Base-by-base conservation (phyloP, 2,888 invertebrate species). In the Sminthurinus aureus region DNA sequence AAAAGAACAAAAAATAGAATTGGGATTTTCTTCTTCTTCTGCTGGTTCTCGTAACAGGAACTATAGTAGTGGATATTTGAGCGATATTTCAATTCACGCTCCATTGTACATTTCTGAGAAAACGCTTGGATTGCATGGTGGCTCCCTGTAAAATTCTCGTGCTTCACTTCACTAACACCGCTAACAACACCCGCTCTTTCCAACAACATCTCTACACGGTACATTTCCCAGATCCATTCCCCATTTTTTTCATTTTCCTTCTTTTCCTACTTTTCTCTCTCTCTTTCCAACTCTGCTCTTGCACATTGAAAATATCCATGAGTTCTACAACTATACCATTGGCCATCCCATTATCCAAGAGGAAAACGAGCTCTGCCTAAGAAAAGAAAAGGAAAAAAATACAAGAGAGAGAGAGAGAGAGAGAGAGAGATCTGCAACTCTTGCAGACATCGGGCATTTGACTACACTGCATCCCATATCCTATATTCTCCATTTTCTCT, bases 121-220 rank as follows among this genome's bases (percentile, higher is more conserved):
- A 84, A 84, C 77, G 84, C 76, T 81, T 67, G 80, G 83, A 84
- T 84, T 81, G 84, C 84, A 78, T 74, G 81, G 84, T 71, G 83
- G 81, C 73, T 77, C 80, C 73, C 75, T 80, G 80, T 81, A 69
- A 81, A 81, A 84, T 81, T 84, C 83, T 84, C 83, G 77, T 85
- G 83, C 83, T 83, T 85, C 85, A 85, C 83, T 85, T 85, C 81
- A 85, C 85, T 85, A 85, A 85, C 81, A 83, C 81, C 82, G 81
- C 84, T 84, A 84, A 84, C 84, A 84, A 84, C 84, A 82, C 84
- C 81, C 84, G 81, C 81, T 64, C 76, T 51, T 67, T 69, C 52
- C 77, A 74, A 84, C 38, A 79, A 84, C 84, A 84, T 82, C 81
- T 84, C 82, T 84, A 83, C 83, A 84, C 80, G 84, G 81, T 84